Conservation (phyloP, 2,113 vertebrate genomes). For the Sorex fumeus region DNA sequence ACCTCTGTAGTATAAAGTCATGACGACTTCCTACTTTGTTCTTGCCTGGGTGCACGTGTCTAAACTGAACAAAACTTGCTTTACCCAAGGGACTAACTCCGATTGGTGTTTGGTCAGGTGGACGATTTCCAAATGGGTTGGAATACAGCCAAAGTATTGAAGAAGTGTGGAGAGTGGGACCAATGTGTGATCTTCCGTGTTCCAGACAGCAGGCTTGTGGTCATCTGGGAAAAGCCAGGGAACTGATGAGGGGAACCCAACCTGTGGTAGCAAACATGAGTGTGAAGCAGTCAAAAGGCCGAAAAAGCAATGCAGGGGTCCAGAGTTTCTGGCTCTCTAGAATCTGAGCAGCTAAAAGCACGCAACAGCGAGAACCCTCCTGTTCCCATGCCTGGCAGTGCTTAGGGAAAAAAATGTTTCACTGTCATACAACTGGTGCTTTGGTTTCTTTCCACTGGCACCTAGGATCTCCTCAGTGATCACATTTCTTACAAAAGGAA, state of each 20-base stretch:
- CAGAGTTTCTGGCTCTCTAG: neutral
- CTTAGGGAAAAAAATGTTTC: neutral
- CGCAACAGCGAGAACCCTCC: no score
- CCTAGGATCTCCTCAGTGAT: neutral
- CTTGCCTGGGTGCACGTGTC: no score
- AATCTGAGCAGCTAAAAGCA: neutral
- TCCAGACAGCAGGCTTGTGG: neutral
- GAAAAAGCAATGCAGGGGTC: neutral
- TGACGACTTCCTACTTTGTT: no score
- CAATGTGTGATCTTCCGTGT: rapidly evolving
- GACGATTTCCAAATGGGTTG: no score
- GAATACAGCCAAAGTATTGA: neutral
- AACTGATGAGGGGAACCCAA: neutral
- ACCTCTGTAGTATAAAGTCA: no score
- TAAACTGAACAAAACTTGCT: no score
- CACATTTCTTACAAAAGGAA: no score
- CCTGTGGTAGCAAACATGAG: neutral
- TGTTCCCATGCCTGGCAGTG: neutral
- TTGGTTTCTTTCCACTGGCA: neutral
- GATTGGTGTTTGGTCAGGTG: no score
- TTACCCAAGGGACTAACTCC: no score
- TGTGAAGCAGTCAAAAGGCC: neutral
- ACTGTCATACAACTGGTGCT: neutral
- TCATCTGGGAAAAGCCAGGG: neutral
- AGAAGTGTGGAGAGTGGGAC: neutral